phyloP scores from a whole-genome alignment of 2,113 vertebrate genomes.

The Mormoops blainvillei region DNA sequence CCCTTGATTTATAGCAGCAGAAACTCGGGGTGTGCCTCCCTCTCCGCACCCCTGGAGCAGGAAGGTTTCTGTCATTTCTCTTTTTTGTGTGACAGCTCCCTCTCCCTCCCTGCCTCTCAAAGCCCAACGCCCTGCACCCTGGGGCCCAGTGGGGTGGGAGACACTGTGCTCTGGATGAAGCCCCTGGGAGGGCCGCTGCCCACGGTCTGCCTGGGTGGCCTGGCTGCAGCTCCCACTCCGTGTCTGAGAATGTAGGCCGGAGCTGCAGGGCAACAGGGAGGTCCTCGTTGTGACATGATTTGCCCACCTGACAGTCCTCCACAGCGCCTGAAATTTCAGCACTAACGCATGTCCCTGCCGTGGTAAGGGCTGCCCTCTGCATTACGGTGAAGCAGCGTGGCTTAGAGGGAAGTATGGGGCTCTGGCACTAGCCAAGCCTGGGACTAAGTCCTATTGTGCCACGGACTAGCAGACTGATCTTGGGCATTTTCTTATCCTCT shows the following conservation, averaged over 20 bases:
- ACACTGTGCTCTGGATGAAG: background rate
- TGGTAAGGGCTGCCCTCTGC: background rate
- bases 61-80: conserved; percentile 66
- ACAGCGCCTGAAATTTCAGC: background rate
- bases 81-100: conserved; percentile 55
- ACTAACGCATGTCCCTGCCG: too few relatives aligned
- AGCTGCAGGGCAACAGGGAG: background rate
- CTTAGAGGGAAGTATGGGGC: background rate
- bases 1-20: conserved; percentile 63
- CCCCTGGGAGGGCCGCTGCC: background rate
- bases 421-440: background rate
- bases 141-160: background rate
- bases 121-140: background rate
- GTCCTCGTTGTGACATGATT: background rate
- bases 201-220: background rate
- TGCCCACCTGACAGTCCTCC: background rate
- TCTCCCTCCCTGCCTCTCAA: conserved; percentile 18
- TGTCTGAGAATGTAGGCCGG: background rate
- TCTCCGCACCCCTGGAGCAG: background rate
- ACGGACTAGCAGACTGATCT: background rate
- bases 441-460: background rate
- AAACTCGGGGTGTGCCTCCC: conserved; percentile 54
- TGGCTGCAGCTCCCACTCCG: background rate
- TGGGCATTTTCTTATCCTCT: background rate
- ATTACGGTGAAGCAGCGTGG: background rate